Evolutionary conservation across 2,797 vertebrate genomes (phyloP).

Genomic region (Xenops minutus): DNA sequence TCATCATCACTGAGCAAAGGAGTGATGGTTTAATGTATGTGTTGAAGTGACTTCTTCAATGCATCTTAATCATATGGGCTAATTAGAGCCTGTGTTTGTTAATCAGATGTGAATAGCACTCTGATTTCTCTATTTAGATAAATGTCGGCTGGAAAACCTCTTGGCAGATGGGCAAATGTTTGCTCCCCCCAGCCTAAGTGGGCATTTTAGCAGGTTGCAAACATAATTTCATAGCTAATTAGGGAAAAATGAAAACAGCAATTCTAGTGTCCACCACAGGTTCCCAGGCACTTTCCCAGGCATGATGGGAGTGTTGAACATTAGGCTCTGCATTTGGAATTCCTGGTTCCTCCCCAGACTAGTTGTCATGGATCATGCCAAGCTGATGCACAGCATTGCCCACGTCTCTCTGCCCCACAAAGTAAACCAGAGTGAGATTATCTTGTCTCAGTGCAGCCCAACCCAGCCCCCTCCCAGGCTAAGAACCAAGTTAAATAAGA

Average conservation of each 20-base stretch:
- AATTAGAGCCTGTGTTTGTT: slow-evolving; percentile 55
- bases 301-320: neutral
- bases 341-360: neutral
- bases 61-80: slow-evolving; percentile 32
- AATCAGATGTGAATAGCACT: slow-evolving; percentile 52
- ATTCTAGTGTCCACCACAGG: neutral
- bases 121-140: slow-evolving; percentile 53
- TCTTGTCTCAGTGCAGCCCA: too few species aligned
- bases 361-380: rapidly evolving
- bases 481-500: neutral
- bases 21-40: neutral
- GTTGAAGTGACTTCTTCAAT: slow-evolving; percentile 29
- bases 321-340: neutral
- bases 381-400: neutral
- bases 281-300: neutral
- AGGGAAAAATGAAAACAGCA: neutral
- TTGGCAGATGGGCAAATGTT: slow-evolving; percentile 40
- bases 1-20: neutral
- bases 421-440: neutral
- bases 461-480: neutral
- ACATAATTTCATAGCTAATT: neutral
- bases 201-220: slow-evolving; percentile 37
- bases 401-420: rapidly evolving
- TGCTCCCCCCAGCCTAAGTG: slow-evolving; percentile 25
- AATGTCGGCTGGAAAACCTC: slow-evolving; percentile 34